These are phyloP conservation scores for Pterobdella sp. DNA, from an alignment of 2,888 invertebrate species.

Conservation along the genomic window DNA sequence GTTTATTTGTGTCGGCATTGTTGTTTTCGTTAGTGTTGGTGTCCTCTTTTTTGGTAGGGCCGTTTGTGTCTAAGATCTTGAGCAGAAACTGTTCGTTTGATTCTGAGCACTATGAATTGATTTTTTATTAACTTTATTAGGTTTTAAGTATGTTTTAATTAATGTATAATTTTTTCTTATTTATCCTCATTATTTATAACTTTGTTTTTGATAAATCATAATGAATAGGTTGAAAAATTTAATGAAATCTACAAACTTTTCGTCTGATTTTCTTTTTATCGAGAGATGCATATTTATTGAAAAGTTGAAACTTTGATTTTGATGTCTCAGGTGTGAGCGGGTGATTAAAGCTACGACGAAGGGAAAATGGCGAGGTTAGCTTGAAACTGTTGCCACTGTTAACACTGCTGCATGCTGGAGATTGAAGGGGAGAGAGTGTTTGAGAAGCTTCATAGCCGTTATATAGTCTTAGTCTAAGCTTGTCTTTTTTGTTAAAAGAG, in stretches of 20 bases:
- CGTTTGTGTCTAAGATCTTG: no score
- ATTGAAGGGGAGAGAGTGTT: neutral
- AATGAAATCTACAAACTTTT: neutral
- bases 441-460: neutral
- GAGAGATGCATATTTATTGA: neutral
- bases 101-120: no score
- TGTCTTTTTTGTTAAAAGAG: neutral
- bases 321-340: neutral
- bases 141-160: no score
- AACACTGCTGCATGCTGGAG: neutral
- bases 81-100: no score
- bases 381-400: slow-evolving; percentile 7
- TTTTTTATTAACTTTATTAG: no score
- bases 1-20: no score
- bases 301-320: neutral
- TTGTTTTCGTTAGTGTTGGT: no score
- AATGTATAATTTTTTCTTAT: no score
- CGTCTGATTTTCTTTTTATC: neutral
- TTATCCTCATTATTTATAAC: no score
- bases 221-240: no score
- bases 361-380: neutral
- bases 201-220: no score
- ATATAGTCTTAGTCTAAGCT: neutral
- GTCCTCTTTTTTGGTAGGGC: no score
- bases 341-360: slow-evolving; percentile 6